Conservation (phyloP, 2,797 vertebrate species). For the Phataginus tetradactyla region DNA sequence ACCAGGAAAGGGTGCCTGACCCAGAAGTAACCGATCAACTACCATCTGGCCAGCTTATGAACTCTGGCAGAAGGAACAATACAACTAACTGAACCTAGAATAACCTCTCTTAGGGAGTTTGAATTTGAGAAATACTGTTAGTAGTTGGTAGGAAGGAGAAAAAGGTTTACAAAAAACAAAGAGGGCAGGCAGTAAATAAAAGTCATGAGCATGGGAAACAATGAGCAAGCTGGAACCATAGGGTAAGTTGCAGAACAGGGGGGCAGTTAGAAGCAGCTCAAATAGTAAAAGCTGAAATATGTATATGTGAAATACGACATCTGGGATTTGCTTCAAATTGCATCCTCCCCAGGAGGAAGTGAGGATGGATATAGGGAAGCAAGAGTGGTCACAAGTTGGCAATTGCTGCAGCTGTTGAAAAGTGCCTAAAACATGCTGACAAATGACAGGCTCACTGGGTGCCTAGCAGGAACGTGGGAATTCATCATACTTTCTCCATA, state of each 20-base stretch:
- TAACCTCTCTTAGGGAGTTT: neutral
- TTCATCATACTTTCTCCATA: neutral
- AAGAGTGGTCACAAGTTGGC: neutral
- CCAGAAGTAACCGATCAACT: neutral
- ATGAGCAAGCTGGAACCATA: neutral
- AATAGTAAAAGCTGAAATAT: neutral
- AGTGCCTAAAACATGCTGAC: neutral
- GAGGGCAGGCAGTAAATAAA: neutral
- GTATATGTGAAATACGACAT: neutral
- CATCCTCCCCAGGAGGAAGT: neutral
- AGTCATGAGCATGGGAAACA: neutral
- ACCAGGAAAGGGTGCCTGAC: neutral
- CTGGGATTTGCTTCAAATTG: neutral
- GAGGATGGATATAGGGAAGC: neutral
- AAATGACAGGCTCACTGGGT: neutral
- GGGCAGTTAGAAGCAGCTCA: neutral
- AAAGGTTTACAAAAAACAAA: neutral
- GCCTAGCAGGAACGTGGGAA: neutral
- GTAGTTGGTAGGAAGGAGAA: neutral
- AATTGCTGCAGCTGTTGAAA: neutral
- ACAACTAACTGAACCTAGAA: too few relatives aligned
- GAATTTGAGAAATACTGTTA: neutral
- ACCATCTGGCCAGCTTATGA: neutral
- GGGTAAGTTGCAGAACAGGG: too few relatives aligned
- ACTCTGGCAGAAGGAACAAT: neutral